phyloP scores from a whole-genome alignment of 2,888 invertebrate species.

The Entomobrya multifasciata region DNA sequence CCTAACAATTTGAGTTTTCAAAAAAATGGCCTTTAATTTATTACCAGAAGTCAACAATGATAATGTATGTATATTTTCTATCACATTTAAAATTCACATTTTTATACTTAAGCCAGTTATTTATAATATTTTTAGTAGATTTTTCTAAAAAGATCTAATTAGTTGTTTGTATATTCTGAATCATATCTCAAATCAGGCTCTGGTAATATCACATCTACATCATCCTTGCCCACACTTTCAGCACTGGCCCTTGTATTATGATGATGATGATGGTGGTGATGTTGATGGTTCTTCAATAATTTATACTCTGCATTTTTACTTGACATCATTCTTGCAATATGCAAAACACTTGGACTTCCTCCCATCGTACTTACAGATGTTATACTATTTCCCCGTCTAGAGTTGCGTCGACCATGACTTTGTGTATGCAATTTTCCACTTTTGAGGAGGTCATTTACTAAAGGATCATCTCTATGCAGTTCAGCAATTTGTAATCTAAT shows the following conservation, averaged over 20 bases:
- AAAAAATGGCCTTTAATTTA: too few relatives aligned
- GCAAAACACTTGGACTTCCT: conserved; percentile 31
- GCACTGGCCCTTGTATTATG: neutral
- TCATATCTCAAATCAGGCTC: conserved; percentile 22
- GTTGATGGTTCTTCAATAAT: conserved; percentile 23
- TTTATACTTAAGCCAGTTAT: too few relatives aligned
- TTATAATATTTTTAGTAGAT: too few relatives aligned
- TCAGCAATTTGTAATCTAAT: conserved; percentile 54
- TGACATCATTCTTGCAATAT: conserved; percentile 42
- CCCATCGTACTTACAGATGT: neutral
- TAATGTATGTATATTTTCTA: too few relatives aligned
- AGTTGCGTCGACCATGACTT: neutral
- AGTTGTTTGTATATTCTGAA: conserved; percentile 3
- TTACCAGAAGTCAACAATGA: too few relatives aligned
- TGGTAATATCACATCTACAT: conserved; percentile 57
- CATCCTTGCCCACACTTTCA: too few relatives aligned
- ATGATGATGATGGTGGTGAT: neutral
- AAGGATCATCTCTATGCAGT: conserved; percentile 49
- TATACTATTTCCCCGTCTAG: too few relatives aligned
- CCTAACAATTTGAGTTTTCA: too few relatives aligned
- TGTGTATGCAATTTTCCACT: conserved; percentile 39
- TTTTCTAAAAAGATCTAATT: neutral
- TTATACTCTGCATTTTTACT: conserved; percentile 48
- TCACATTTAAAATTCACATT: neutral
- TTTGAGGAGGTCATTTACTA: conserved; percentile 19